Conservation (phyloP, 2,113 vertebrate species). For the Pantherophis guttatus region DNA sequence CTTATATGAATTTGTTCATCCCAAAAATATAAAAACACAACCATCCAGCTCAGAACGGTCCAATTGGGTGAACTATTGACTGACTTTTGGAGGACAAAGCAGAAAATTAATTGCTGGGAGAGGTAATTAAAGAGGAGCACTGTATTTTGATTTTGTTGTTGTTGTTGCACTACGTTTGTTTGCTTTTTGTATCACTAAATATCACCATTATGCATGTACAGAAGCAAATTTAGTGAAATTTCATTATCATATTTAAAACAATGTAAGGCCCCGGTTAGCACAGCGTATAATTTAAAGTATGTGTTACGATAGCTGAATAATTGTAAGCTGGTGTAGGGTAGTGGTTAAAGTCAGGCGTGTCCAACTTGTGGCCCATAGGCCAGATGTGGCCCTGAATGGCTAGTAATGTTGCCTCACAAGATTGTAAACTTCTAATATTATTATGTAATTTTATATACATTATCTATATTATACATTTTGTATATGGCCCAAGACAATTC, state of each 20-base stretch:
- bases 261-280: constrained; percentile 2
- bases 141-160: no score
- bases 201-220: neutral
- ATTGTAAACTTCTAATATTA: neutral
- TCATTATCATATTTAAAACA: constrained; percentile 33
- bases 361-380: no score
- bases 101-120: neutral
- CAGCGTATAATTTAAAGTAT: constrained; percentile 3
- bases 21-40: neutral
- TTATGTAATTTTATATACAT: neutral
- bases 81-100: neutral
- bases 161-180: neutral
- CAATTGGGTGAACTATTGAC: neutral
- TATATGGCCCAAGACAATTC: neutral
- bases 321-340: neutral
- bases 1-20: neutral
- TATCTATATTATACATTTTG: neutral
- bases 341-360: neutral
- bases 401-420: no score
- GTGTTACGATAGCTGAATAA: neutral
- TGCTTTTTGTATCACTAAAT: neutral
- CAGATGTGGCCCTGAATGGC: no score
- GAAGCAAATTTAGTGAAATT: neutral
- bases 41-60: neutral
- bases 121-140: neutral